phyloP scores from a whole-genome alignment of 2,797 vertebrate genomes.

The Botia kubotai region DNA sequence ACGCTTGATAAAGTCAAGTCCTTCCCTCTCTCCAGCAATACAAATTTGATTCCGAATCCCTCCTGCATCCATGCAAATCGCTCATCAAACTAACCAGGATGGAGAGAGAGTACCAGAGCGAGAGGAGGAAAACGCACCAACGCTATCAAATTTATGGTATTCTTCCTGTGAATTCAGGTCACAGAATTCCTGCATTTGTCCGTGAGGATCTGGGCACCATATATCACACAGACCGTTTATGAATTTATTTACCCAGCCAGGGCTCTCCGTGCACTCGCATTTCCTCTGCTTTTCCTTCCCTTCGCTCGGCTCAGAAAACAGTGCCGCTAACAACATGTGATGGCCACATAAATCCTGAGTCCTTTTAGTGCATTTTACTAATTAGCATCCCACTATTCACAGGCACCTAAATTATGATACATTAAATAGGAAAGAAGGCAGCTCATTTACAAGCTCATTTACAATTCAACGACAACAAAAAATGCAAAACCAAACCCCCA shows the following conservation, averaged over 20 bases:
- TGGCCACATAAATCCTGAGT: conserved; percentile 81
- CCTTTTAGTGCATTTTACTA: conserved; percentile 87
- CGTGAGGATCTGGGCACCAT: conserved; percentile 60
- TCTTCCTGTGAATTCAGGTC: conserved; percentile 65
- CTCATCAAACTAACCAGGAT: conserved; percentile 27
- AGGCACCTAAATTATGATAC: conserved; percentile 82
- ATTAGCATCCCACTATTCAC: conserved; percentile 88
- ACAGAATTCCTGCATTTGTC: conserved; percentile 64
- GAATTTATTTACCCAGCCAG: conserved; percentile 62
- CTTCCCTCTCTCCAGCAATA: conserved; percentile 24
- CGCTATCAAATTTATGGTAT: conserved; percentile 60
- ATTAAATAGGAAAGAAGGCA: conserved; percentile 81
- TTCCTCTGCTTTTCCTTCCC: conserved; percentile 29
- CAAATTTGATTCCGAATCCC: conserved; percentile 40
- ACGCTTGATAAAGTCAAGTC: conserved; percentile 71
- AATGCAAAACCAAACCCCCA: conserved; percentile 79
- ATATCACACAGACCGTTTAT: conserved; percentile 61
- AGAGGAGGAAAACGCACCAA: conserved; percentile 14
- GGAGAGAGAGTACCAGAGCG: background rate
- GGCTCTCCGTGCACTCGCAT: conserved; percentile 38
- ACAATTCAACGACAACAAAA: conserved; percentile 81
- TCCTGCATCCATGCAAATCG: conserved; percentile 14
- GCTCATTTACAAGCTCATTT: conserved; percentile 94
- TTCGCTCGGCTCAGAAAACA: conserved; percentile 36
- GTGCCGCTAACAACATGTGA: conserved; percentile 40